phyloP scores from a whole-genome alignment of 2,888 invertebrate species.

The Sesamia inferens region DNA sequence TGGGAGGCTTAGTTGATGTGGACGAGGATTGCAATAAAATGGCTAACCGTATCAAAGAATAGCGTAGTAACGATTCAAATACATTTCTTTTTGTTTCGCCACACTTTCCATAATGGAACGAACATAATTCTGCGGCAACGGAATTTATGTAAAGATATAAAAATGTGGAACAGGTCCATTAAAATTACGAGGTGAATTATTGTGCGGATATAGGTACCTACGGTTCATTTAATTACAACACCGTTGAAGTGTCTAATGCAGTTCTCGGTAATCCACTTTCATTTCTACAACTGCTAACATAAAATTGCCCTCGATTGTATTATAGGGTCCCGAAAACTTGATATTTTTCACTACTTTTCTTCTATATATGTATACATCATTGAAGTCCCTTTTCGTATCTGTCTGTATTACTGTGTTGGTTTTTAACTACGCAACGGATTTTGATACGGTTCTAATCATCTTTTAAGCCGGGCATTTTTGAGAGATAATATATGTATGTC shows the following conservation, averaged over 20 bases:
- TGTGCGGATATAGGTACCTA: slow-evolving; percentile 9
- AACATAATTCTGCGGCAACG: slow-evolving; percentile 42
- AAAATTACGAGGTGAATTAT: slow-evolving; percentile 37
- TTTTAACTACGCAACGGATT: not conserved
- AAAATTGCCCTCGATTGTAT: not conserved
- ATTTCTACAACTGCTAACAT: not conserved
- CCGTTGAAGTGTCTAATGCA: not conserved
- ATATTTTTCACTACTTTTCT: not conserved
- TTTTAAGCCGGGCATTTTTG: not conserved
- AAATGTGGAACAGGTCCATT: slow-evolving; percentile 42
- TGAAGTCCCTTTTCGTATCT: not conserved
- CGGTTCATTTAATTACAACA: slow-evolving; percentile 18
- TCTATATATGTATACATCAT: not conserved
- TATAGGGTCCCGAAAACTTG: too few species aligned
- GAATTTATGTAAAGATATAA: slow-evolving; percentile 51
- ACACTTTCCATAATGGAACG: slow-evolving; percentile 56
- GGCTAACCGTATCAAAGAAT: slow-evolving; percentile 38
- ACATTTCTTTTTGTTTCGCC: slow-evolving; percentile 49
- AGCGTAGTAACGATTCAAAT: slow-evolving; percentile 21
- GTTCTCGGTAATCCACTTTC: not conserved
- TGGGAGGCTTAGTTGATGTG: slow-evolving; percentile 42
- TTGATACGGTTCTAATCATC: not conserved
- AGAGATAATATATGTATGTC: not conserved
- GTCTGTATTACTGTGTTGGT: not conserved
- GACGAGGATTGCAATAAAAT: slow-evolving; percentile 41